phyloP scores from a whole-genome alignment of 2,797 vertebrate species.

The Chelonia mydas region DNA sequence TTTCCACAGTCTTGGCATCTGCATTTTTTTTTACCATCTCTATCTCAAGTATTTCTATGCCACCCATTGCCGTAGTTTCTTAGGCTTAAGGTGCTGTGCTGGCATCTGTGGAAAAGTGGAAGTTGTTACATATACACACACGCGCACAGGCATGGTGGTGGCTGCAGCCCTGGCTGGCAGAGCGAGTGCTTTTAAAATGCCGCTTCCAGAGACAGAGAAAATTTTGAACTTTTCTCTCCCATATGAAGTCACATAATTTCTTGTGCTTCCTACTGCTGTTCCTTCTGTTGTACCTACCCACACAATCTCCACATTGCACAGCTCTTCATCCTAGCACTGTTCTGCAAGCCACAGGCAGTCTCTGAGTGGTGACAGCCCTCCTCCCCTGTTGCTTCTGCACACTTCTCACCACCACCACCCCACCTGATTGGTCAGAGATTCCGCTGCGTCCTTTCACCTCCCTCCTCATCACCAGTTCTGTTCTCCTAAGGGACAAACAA shows the following conservation, averaged over 20 bases:
- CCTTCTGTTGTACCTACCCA: not conserved
- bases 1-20: not conserved
- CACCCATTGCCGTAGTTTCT: no score
- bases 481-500: not conserved
- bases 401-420: not conserved
- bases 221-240: not conserved
- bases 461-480: not conserved
- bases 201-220: not conserved
- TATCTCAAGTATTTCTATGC: not conserved
- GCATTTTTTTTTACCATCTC: not conserved
- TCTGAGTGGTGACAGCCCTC: not conserved
- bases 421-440: not conserved
- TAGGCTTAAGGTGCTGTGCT: not conserved
- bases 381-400: not conserved
- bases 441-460: not conserved
- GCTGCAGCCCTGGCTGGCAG: not conserved
- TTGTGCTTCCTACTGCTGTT: constrained; percentile 6
- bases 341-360: not conserved
- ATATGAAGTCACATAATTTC: not conserved
- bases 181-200: not conserved
- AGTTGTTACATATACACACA: not conserved
- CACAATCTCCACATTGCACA: not conserved
- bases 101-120: not conserved
- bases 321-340: not conserved
- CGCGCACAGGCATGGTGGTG: not conserved